Base-by-base conservation (phyloP, 2,113 vertebrate genomes). In the Trachemys scripta region DNA sequence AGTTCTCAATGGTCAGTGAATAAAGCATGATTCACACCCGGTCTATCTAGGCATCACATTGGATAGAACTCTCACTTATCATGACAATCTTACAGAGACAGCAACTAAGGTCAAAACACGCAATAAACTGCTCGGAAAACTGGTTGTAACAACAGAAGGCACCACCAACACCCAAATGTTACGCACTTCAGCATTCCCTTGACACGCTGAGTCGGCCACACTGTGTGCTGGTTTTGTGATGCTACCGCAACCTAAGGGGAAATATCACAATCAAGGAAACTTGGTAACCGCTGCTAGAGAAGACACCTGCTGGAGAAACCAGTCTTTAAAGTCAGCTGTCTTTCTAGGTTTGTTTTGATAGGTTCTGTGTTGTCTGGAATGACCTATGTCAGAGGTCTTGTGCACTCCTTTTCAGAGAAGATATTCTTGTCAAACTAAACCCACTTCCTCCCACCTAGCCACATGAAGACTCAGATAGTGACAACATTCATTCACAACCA, bases 291-390 rank as follows among this genome's bases (percentile, higher is more conserved):
- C 49, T 90, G 50, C 81, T 85, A 57, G 92, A 92, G 59, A 80
- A 10, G 8, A 51, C 35, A 51, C 35, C 19, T 86, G 17, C 8
- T 47, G 22, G 42, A 87, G 79, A 0, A 92, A 8, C 53, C 20
- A 20, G 53, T 54, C 53, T 54, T 54, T 54, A 54, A 54, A 54
- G 20, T 2, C 80, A 85, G 35, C 45, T 82, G 10, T 45, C 7
- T 0, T 86, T 56, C 9, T 25, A 79, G 80, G 27, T 53, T 85
- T 90, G 10, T 85, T 94, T 87, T 0, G 0, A 0, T 3, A 57
- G 29, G 31, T 45, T 45, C 45, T 45, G 45, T 45, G 45, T 45
- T 45, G 45, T 45, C 45, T 45, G 45, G 45, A 45, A 45, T 45
- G 45, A 45, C 20, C 53, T 54, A 54, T 16, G 29, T 85, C 54